Conservation (phyloP, 2,888 invertebrate species). For the Synergus gifuensis region DNA sequence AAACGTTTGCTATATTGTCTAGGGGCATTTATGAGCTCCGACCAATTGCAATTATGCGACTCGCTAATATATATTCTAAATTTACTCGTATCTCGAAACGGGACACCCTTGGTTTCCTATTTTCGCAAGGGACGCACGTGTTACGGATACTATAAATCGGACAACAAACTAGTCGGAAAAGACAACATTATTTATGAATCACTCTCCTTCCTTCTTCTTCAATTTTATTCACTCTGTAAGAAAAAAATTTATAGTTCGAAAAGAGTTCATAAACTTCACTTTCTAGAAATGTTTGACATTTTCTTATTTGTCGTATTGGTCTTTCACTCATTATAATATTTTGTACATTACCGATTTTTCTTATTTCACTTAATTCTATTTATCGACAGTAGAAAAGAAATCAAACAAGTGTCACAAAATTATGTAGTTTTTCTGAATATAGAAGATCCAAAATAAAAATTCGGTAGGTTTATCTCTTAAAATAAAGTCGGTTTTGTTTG, state of each 20-base stretch:
- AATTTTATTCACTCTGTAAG: neutral
- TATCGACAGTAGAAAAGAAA: neutral
- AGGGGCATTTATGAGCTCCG: slow-evolving; percentile 43
- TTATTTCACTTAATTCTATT: no score
- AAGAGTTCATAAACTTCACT: neutral
- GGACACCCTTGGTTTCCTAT: slow-evolving; percentile 60
- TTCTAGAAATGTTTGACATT: neutral
- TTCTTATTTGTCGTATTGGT: neutral
- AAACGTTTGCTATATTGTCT: slow-evolving; percentile 60
- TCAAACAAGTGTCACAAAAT: neutral
- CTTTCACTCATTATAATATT: no score
- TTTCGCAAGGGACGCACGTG: slow-evolving; percentile 47
- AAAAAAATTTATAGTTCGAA: neutral
- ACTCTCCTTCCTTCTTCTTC: neutral
- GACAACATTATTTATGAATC: slow-evolving; percentile 22
- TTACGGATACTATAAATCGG: slow-evolving; percentile 32
- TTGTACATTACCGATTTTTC: no score
- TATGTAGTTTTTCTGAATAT: neutral
- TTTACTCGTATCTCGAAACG: slow-evolving; percentile 61
- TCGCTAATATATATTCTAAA: slow-evolving; percentile 61
- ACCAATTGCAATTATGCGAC: slow-evolving; percentile 65
- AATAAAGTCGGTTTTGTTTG: slow-evolving; percentile 46
- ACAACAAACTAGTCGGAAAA: slow-evolving; percentile 20
- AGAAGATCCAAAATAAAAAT: neutral
- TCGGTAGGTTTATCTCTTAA: slow-evolving; percentile 25